A percentile compares a stretch with the other conserved stretches of the same genome.
These are phyloP conservation scores for Astur gentilis DNA, from an alignment of 2,113 vertebrate genomes.

Conservation along the genomic window DNA sequence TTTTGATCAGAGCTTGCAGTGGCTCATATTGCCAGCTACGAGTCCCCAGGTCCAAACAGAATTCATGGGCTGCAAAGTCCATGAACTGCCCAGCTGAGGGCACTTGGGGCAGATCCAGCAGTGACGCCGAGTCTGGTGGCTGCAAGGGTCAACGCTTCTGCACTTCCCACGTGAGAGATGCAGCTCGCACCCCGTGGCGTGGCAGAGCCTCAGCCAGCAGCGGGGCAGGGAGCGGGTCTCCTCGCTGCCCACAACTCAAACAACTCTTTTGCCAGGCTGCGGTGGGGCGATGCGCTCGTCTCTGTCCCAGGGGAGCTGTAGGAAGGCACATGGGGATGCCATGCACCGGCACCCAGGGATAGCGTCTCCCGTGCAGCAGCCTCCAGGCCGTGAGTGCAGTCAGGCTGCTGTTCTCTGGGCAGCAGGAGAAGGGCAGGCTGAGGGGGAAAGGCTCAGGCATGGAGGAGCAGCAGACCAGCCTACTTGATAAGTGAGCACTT, in stretches of 20 bases:
- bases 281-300: rapidly evolving
- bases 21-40: not conserved
- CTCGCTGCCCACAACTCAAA: rapidly evolving
- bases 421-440: not conserved
- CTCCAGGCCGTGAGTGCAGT: rapidly evolving
- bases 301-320: rapidly evolving
- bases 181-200: rapidly evolving
- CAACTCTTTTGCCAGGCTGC: not conserved
- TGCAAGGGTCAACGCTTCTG: not conserved
- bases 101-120: rapidly evolving
- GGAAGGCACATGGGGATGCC: rapidly evolving
- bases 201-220: not conserved
- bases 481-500: not conserved
- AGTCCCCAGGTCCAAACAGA: not conserved
- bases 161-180: rapidly evolving
- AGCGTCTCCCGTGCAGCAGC: not conserved
- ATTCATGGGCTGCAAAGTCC: not conserved
- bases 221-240: rapidly evolving
- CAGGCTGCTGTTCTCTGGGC: not conserved
- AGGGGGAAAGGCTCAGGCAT: not conserved
- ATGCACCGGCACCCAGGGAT: not conserved
- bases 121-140: rapidly evolving
- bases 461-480: not conserved
- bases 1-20: not conserved
- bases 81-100: not conserved